Conservation (phyloP, 2,113 vertebrate genomes). For the Perca flavescens region DNA sequence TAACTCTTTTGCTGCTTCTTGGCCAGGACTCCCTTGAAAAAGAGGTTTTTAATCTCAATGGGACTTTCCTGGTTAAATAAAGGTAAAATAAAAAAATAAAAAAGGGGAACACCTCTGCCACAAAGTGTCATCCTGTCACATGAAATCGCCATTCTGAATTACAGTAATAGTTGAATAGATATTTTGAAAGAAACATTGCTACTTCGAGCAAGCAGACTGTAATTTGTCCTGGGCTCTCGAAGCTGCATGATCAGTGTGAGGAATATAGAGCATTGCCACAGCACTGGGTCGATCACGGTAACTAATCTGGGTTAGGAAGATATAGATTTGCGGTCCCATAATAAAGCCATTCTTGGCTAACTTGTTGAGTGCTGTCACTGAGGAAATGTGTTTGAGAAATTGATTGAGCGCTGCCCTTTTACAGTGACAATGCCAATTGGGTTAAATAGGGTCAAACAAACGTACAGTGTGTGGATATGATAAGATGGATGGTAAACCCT, state of each 20-base stretch:
- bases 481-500: neutral
- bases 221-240: neutral
- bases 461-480: conserved; percentile 5
- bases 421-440: neutral
- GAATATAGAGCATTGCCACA: neutral
- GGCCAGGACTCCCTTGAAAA: too few species aligned
- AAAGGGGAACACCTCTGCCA: neutral
- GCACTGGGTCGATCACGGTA: neutral
- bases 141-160: neutral
- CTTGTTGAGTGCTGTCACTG: conserved; percentile 1
- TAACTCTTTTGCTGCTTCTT: too few species aligned
- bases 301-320: neutral
- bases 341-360: conserved; percentile 2
- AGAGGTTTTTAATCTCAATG: too few species aligned
- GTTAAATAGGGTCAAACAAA: conserved; percentile 20
- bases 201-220: neutral
- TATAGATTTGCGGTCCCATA: conserved; percentile 15
- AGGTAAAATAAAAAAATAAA: too few species aligned
- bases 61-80: too few species aligned
- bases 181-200: neutral
- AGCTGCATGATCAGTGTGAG: neutral
- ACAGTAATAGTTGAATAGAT: neutral
- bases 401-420: neutral
- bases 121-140: neutral
- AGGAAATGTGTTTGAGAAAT: conserved; percentile 30